Evolutionary conservation across 2,888 invertebrate species (phyloP), one percentile per base, ranked within the genome.

Genomic region (Cryptus viduatorius): DNA sequence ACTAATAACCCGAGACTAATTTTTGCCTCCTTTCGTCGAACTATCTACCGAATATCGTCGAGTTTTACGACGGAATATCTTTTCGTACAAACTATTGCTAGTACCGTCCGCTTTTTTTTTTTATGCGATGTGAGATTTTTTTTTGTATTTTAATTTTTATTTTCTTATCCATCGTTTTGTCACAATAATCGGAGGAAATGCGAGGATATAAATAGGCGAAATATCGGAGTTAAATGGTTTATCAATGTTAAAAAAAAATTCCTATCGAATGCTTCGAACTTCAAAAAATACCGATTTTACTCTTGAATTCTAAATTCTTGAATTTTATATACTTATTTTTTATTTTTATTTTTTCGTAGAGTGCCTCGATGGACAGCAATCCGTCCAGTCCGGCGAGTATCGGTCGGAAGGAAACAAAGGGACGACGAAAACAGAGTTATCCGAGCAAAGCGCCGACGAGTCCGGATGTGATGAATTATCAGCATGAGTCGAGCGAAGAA

Each of bases 401-500:
- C 31, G 94, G 94, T 24, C 93, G 93, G n/a, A 94, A 94, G 67
- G 95, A 95, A 83, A 95, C 95, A 79, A 95, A 96, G 68, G 97
- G 96, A 86, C 95, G 97, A 86, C 95, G 97, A 94, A 97, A 97
- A 94, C 97, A 97, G 93, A 97, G 97, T 92, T 97, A 96, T 93
- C 97, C 97, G 1, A 96, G 96, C 88, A 96, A 96, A 89, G 96
- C 96, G 42, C 93, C 94, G 4, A 90, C 91, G 78, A 94, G 93
- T 87, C 93, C 93, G 3, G 91, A 92, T 56, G 80, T 92, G n/a
- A 85, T 91, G 71, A 92, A 91, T 89, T 93, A 93, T 84, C 92
- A 91, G 44, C 89, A 92, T 1, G 92, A 93, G 48, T 88, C 92
- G 24, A 89, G 88, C 77, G 93, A 93, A 64, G 93, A 94, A 65